These are phyloP conservation scores for Atopsyche davidsoni DNA, from an alignment of 1,140 invertebrate species.

Conservation along the genomic window DNA sequence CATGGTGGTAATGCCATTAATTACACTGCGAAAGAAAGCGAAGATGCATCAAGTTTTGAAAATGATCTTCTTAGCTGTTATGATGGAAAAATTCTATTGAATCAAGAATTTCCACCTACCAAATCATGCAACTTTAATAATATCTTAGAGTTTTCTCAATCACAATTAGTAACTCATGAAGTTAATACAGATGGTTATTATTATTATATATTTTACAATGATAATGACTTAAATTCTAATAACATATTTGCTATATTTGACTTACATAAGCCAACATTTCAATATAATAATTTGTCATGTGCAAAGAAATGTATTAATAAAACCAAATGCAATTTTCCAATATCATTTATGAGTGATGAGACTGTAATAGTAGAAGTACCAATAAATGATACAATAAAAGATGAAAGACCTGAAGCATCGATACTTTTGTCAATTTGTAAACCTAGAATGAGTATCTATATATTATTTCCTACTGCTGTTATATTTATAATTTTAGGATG, in stretches of 20 bases:
- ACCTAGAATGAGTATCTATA: constrained; percentile 68
- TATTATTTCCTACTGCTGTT: constrained; percentile 69
- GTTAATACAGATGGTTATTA: constrained; percentile 71
- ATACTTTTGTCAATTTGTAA: constrained; percentile 67
- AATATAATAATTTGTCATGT: constrained; percentile 65
- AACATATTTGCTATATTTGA: constrained; percentile 77
- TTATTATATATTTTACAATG: constrained; percentile 82
- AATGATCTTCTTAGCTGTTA: constrained; percentile 67
- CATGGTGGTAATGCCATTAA: constrained; percentile 68
- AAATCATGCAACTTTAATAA: constrained; percentile 58
- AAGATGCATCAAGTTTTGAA: constrained; percentile 71
- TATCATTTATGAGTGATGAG: constrained; percentile 64
- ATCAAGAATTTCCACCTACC: constrained; percentile 61
- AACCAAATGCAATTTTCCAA: constrained; percentile 66
- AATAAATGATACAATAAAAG: constrained; percentile 68
- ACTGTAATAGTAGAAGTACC: constrained; percentile 75
- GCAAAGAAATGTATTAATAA: constrained; percentile 64
- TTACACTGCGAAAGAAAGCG: constrained; percentile 43
- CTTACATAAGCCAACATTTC: constrained; percentile 75
- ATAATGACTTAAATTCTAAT: constrained; percentile 71
- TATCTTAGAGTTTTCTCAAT: constrained; percentile 56
- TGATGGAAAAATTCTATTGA: constrained; percentile 62
- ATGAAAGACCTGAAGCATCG: constrained; percentile 63
- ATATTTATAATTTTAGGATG: constrained; percentile 67
- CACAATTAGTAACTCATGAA: constrained; percentile 61